Evolutionary conservation across 2,797 vertebrate species (phyloP).

Genomic region (Myioborus melanocephalus): DNA sequence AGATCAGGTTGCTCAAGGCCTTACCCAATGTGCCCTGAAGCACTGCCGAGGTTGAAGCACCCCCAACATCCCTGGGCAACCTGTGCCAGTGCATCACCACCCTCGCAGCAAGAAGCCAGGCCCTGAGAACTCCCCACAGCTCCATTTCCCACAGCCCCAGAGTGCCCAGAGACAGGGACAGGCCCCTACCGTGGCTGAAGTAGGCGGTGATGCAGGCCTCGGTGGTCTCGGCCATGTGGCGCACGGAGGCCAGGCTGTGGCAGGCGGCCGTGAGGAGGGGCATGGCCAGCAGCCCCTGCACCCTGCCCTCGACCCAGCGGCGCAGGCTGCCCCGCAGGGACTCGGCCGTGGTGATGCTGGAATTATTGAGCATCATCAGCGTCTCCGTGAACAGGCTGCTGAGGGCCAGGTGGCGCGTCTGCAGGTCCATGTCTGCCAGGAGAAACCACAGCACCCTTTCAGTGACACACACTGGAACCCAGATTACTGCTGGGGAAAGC

Average conservation of each 20-base stretch:
- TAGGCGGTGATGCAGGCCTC: slow-evolving; percentile 92
- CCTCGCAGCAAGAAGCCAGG: background rate
- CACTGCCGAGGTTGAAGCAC: too few relatives aligned
- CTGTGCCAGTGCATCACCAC: too few relatives aligned
- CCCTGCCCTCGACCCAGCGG: slow-evolving; percentile 84
- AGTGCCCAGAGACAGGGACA: fast-evolving
- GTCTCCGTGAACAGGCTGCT: slow-evolving; percentile 89
- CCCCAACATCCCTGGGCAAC: too few relatives aligned
- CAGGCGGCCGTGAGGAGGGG: slow-evolving; percentile 92
- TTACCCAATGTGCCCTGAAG: too few relatives aligned
- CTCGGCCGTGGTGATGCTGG: slow-evolving; percentile 86
- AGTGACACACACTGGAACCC: background rate
- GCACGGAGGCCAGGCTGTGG: slow-evolving; percentile 90
- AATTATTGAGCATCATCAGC: slow-evolving; percentile 87
- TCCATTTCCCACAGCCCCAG: background rate
- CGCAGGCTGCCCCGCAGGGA: slow-evolving; percentile 83
- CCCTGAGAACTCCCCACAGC: background rate
- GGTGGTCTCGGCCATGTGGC: slow-evolving; percentile 92
- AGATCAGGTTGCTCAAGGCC: too few relatives aligned
- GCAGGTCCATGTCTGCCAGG: slow-evolving; percentile 82
- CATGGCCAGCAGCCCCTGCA: slow-evolving; percentile 84
- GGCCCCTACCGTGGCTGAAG: slow-evolving; percentile 84
- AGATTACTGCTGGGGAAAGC: background rate
- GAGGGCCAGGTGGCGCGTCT: slow-evolving; percentile 89
- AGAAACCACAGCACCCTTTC: background rate